Evolutionary conservation across 1,140 invertebrate genomes (phyloP).

Genomic region (Campoletis sonorensis): DNA sequence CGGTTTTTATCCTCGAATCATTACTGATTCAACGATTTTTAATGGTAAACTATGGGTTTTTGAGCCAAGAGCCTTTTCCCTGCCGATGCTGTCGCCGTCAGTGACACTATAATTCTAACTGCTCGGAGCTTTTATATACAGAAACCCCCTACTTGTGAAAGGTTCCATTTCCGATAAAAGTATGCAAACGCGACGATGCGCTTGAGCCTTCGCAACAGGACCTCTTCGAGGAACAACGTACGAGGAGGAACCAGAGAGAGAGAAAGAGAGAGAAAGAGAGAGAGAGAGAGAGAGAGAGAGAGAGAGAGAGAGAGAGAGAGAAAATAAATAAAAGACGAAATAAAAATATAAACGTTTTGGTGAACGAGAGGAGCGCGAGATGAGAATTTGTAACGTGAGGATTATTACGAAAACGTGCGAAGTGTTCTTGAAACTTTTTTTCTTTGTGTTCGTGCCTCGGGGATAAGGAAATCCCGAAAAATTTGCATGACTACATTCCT

Average conservation of each 20-base stretch:
- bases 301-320: too few relatives aligned
- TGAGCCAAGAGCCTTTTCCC: background rate
- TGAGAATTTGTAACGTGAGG: too few relatives aligned
- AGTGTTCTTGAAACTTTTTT: too few relatives aligned
- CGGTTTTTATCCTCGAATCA: background rate
- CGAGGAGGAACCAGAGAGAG: background rate
- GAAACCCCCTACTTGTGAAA: constrained; percentile 25
- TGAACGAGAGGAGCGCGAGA: too few relatives aligned
- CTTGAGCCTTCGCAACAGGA: constrained; percentile 8
- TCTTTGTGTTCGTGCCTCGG: too few relatives aligned
- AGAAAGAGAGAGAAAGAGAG: too few relatives aligned
- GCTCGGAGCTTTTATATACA: constrained; percentile 32
- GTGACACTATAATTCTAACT: constrained; percentile 28
- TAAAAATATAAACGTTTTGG: background rate
- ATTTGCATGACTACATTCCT: too few relatives aligned
- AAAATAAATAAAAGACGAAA: background rate
- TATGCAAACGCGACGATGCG: background rate
- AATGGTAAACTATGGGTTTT: background rate
- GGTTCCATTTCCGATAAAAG: constrained; percentile 21
- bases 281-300: too few relatives aligned
- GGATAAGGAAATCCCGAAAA: too few relatives aligned
- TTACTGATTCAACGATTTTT: background rate
- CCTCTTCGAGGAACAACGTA: background rate
- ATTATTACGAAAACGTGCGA: too few relatives aligned
- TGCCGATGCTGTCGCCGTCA: background rate